Conservation (phyloP, 1,140 invertebrate genomes). For the Littorina saxatilis region DNA sequence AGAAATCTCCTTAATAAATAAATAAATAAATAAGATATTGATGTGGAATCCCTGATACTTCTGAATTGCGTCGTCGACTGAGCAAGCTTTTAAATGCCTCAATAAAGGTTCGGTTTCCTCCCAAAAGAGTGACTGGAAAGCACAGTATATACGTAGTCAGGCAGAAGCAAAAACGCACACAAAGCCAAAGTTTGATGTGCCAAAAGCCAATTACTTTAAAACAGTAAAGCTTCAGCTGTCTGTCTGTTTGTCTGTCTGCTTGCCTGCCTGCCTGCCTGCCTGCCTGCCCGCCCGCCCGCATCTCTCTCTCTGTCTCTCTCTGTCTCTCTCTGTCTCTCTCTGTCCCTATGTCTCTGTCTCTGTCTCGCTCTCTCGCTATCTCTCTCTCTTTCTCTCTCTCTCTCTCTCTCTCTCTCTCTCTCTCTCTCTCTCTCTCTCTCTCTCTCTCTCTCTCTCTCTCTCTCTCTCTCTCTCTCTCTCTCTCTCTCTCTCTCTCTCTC, state of each 20-base stretch:
- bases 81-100: background rate
- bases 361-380: too few species aligned
- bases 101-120: too few species aligned
- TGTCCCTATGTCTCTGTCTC: too few species aligned
- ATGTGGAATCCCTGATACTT: background rate
- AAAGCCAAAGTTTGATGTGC: background rate
- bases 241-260: too few species aligned
- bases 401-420: slow-evolving; percentile 28
- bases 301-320: background rate
- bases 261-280: too few species aligned
- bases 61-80: too few species aligned
- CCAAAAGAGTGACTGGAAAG: background rate
- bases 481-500: background rate
- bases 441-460: slow-evolving; percentile 32
- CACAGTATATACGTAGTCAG: background rate
- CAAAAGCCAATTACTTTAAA: background rate
- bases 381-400: background rate
- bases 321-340: slow-evolving; percentile 2
- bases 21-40: background rate
- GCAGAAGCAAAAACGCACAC: background rate
- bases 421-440: background rate
- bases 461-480: background rate
- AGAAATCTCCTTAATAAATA: too few species aligned
- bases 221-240: background rate
- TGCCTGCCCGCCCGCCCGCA: background rate